These are phyloP conservation scores for Chloromyia formosa DNA, from an alignment of 2,888 invertebrate species.

Conservation along the genomic window DNA sequence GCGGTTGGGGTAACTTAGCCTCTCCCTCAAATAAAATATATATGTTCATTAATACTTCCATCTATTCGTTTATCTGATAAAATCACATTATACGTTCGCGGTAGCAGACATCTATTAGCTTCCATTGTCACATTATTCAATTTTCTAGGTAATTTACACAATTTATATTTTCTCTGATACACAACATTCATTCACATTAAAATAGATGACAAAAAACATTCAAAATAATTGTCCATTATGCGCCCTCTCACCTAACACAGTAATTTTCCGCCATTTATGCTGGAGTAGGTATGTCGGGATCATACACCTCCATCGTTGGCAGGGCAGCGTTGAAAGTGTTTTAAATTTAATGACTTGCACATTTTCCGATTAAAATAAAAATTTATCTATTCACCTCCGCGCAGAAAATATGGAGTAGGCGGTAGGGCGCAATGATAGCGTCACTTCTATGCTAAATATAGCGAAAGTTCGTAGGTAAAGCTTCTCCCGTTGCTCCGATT, in stretches of 20 bases:
- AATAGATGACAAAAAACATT: conserved; percentile 31
- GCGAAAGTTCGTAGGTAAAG: too few species aligned
- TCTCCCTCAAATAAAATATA: too few species aligned
- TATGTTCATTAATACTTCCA: background rate
- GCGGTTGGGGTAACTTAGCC: too few species aligned
- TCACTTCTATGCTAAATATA: too few species aligned
- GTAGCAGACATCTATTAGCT: too few species aligned
- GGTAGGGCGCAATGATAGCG: too few species aligned
- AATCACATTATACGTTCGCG: background rate
- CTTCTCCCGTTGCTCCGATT: too few species aligned
- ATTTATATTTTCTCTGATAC: too few species aligned
- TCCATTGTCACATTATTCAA: background rate
- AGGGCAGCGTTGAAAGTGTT: background rate
- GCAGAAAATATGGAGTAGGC: too few species aligned
- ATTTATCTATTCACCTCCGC: too few species aligned
- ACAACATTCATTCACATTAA: conserved; percentile 23
- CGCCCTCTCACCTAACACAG: background rate
- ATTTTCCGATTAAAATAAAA: background rate
- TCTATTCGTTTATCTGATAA: background rate
- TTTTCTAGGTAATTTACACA: background rate
- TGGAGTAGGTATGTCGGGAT: background rate
- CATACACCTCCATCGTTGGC: too few species aligned
- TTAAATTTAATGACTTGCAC: conserved; percentile 33
- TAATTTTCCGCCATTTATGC: conserved; percentile 27
- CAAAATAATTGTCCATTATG: conserved; percentile 32